These are phyloP conservation scores for Temnopleurus reevesii DNA, from an alignment of 53 echinoderm and acorn worm genomes.

Conservation along the genomic window DNA sequence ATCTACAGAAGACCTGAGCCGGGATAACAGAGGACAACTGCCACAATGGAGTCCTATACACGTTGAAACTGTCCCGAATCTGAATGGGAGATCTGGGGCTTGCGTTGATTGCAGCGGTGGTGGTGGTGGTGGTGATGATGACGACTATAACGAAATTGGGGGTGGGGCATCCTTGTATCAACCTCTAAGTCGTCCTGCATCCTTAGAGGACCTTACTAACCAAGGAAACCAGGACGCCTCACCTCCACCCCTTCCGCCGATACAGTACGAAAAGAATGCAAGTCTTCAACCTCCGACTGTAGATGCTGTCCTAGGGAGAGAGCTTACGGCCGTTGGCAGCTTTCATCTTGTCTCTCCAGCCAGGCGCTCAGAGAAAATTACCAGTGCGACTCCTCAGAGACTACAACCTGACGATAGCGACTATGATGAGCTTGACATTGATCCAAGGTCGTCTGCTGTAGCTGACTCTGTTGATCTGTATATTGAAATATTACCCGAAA, in stretches of 20 bases:
- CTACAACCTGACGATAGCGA: background rate
- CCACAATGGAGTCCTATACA: background rate
- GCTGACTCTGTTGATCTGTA: background rate
- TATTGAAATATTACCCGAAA: background rate
- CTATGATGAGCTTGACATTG: background rate
- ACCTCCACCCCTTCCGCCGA: background rate
- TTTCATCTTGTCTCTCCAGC: background rate
- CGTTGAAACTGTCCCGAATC: too few species aligned
- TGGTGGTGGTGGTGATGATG: background rate
- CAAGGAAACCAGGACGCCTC: background rate
- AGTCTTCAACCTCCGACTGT: background rate
- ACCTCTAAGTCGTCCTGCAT: background rate
- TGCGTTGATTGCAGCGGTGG: too few species aligned
- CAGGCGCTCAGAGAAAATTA: conserved; percentile 5
- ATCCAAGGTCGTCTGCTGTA: too few species aligned
- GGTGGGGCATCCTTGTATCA: background rate
- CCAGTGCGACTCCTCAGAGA: background rate
- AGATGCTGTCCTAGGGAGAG: background rate
- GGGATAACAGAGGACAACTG: background rate
- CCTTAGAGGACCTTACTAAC: background rate
- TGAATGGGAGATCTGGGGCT: too few species aligned
- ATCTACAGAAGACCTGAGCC: background rate
- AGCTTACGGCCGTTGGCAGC: background rate
- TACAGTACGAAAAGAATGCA: background rate
- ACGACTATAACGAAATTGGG: background rate